Evolutionary conservation across 1,140 invertebrate species (phyloP), one percentile per base, ranked within the genome.

Genomic region (Vanessa tameamea): DNA sequence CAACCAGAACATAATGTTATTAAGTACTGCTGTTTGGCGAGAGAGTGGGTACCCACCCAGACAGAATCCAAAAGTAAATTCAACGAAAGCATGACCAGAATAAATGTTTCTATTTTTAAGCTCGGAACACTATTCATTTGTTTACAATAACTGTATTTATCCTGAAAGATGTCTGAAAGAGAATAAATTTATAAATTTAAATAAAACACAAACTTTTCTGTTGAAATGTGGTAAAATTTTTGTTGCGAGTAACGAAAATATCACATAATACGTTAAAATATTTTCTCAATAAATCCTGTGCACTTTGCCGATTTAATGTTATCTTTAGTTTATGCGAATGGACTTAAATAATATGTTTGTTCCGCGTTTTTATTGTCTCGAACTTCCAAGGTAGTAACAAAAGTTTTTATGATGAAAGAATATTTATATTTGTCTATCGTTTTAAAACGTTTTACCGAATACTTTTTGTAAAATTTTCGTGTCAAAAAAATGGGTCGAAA

Each of bases 281-380:
- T 61, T 72, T 11, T 23, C 16, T 48, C 72, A 67, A 73, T 73
- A 73, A 73, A 73, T 73, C 47, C 26, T 68, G 53, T 65, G 50
- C 15, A 65, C 51, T 61, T 69, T 75, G 48, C 50, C 67, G 64
- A 65, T 75, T 75, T 75, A 69, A 75, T 75, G 69, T 53, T 75
- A 51, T 69, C 67, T 55, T 69, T 73, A 63, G 55, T 57, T 73
- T 69, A 69, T 75, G 68, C 67, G 73, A 65, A 69, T 69, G 37
- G 48, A 61, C 72, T 53, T 2, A 37, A 69, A 74, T 43, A 43
- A 73, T 74, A 75, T 75, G 63, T 75, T 64, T 69, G 67, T 75
- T 69, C 15, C 55, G 53, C 55, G 61, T 75, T 75, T 75, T 75
- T 75, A 73, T 68, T 69, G 31, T 47, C 47, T 69, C 57, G n/a